Base-by-base conservation (phyloP, 2,888 invertebrate genomes). In the Dynastes tityus region DNA sequence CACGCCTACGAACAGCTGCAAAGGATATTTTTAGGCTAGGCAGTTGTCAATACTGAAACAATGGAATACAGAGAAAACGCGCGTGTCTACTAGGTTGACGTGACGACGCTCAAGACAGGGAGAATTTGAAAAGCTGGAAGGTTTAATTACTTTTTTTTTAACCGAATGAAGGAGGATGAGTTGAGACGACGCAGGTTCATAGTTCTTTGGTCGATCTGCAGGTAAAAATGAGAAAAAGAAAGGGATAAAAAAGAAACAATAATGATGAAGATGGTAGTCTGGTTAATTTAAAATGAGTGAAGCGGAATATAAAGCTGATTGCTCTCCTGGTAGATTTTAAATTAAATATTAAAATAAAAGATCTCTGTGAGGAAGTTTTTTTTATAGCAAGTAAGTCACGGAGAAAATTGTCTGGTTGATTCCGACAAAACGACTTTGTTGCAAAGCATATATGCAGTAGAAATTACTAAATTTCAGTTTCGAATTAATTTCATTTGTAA, bases 1-100 rank as follows among this genome's bases (percentile, higher is more conserved):
- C 81, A 82, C 84, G 82, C 84, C 84, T 80, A 49, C 76, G 80
- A 84, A 84, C 87, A 87, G 87, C 87, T 87, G 87, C 87, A 8
- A 86, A 87, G 83, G 86, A 86, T 87, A 87, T 87, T 87, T 87
- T 86, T 81, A 73, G 64, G 32, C 49, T 78, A 67, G 82, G 83
- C 84, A 82, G 83, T 84, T 82, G 84, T 85, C 82, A 74, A 77
- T 78, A 83, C 83, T 85, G 85, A 86, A 85, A 86, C 85, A 82
- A 80, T 78, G 79, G 79, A 79, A 71, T 75, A 58, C 73, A 22
- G 77, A 51, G 63, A 65, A 45, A 32, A 45, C 55, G 76, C 29
- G 51, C 74, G 58, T 45, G 32, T 32, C 27, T 61, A 22, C 45
- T 27, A 37, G 29, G 29, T 71, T 29, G 58, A 77, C 58, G 77